Base-by-base conservation (phyloP, 2,113 vertebrate species). In the Tachysurus vachellii region DNA sequence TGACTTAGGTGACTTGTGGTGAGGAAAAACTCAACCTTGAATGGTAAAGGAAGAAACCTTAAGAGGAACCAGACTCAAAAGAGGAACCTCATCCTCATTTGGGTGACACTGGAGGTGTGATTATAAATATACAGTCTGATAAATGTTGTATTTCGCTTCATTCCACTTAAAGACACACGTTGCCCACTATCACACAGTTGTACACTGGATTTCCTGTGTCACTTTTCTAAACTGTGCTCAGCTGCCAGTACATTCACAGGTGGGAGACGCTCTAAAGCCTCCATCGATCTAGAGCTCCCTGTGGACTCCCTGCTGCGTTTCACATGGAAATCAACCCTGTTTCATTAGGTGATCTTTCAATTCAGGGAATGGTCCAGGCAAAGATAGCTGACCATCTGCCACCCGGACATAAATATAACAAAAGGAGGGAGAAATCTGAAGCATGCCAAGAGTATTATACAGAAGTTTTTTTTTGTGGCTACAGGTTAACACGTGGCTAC, bases 341-440 rank as follows among this genome's bases (percentile, higher is more conserved):
- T 95, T 95, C 94, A 95, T 95, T 94, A 94, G 92, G 86, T 91
- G 89, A 93, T 93, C 93, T 94, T 94, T 95, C 94, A 93, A 94
- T 94, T 94, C 93, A 93, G 73, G 13, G 90, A 93, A 91, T 88
- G 91, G 88, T 88, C 83, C 16, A 77, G 90, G 89, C 79, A 85
- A 89, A 92, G 91, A 94, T 92, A 93, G 90, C 88, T 79, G 92
- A 91, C 95, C 95, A 96, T 96, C 95, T 95, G 95, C 92, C 91
- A 89, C 86, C 89, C 89, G 85, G 62, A 53, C 71, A 66, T 59
- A 44, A 62, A 83, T 42, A 44, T 26, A 76, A 86, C 80, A n/a
- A 87, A 89, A 66, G 73, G 85, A 75, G 16, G 66, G 47, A 13
- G 82, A 80, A 54, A 77, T 19, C 6, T 62, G 36, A 59, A 14